phyloP scores from a whole-genome alignment of 2,797 vertebrate genomes.

The Sebastolobus altivelis region DNA sequence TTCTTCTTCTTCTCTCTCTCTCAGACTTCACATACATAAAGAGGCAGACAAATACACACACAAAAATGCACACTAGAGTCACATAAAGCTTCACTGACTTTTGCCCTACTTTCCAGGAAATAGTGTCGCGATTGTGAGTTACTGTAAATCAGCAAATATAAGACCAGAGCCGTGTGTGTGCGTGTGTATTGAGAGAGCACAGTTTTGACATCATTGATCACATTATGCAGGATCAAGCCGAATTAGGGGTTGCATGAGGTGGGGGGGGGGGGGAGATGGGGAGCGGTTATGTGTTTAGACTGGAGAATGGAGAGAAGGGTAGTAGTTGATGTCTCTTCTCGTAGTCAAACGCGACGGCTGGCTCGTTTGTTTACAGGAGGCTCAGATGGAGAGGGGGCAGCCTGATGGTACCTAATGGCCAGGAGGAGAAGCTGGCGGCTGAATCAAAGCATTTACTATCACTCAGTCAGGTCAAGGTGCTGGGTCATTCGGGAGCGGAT shows the following conservation, averaged over 20 bases:
- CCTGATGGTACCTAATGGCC: slow-evolving; percentile 23
- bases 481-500: slow-evolving; percentile 46
- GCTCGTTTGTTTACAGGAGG: slow-evolving; percentile 45
- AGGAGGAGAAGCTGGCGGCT: slow-evolving; percentile 23
- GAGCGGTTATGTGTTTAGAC: slow-evolving; percentile 31
- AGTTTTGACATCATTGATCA: slow-evolving; percentile 26
- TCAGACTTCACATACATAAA: slow-evolving; percentile 23
- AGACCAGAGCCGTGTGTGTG: slow-evolving; percentile 8
- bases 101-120: slow-evolving; percentile 63
- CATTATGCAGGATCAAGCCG: slow-evolving; percentile 9
- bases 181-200: slow-evolving; percentile 3
- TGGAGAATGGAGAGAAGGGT: slow-evolving; percentile 14
- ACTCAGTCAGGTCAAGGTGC: slow-evolving; percentile 35
- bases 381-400: slow-evolving; percentile 33
- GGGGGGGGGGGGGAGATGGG: not conserved
- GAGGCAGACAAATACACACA: slow-evolving; percentile 29
- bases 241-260: slow-evolving; percentile 27
- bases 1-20: slow-evolving; percentile 2
- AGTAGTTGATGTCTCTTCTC: slow-evolving; percentile 30
- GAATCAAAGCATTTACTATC: slow-evolving; percentile 40
- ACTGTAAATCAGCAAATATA: slow-evolving; percentile 34
- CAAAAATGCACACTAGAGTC: slow-evolving; percentile 34
- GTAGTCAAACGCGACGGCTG: slow-evolving; percentile 12
- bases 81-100: slow-evolving; percentile 56
- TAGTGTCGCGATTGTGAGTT: slow-evolving; percentile 16